Percentiles rank a stretch among this genome's conserved stretches.
Evolutionary conservation across 2,113 vertebrate genomes (phyloP).

Genomic region (Brachyhypopomus gauderio): DNA sequence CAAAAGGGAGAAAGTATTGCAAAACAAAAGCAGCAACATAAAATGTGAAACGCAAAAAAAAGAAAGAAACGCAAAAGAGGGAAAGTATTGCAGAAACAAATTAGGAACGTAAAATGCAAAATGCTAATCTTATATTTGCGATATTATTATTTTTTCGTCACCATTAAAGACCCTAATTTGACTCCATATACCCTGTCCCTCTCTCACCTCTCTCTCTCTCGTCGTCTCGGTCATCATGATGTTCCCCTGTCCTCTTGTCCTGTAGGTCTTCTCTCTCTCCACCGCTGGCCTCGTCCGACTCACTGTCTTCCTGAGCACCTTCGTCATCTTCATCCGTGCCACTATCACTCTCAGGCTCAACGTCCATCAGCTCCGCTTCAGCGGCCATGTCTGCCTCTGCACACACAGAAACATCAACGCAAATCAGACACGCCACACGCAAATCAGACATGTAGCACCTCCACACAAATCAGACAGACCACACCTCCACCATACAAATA

Average conservation of each 20-base stretch:
- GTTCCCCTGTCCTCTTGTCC: slow-evolving; percentile 63
- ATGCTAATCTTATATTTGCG: too few relatives aligned
- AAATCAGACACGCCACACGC: not conserved
- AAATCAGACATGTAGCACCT: not conserved
- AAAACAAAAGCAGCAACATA: too few relatives aligned
- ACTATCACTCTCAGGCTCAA: slow-evolving; percentile 84
- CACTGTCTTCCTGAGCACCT: slow-evolving; percentile 83
- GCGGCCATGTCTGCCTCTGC: slow-evolving; percentile 1
- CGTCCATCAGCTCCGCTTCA: slow-evolving; percentile 72
- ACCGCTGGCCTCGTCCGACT: slow-evolving; percentile 86
- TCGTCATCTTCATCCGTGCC: slow-evolving; percentile 83
- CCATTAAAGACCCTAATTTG: too few relatives aligned
- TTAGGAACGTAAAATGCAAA: too few relatives aligned
- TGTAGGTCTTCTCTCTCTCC: slow-evolving; percentile 76
- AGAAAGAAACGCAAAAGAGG: too few relatives aligned
- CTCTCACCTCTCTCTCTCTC: slow-evolving; percentile 62
- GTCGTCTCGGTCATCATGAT: slow-evolving; percentile 53
- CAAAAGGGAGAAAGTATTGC: too few relatives aligned
- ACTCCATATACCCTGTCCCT: too few relatives aligned
- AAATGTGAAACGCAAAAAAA: too few relatives aligned
- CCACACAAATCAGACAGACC: too few relatives aligned
- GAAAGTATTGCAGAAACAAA: too few relatives aligned
- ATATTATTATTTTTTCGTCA: too few relatives aligned
- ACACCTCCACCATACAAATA: too few relatives aligned
- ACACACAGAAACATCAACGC: not conserved